Evolutionary conservation across 2,113 vertebrate species (phyloP), one percentile per base, ranked within the genome.

Genomic region (Crypturellus undulatus): DNA sequence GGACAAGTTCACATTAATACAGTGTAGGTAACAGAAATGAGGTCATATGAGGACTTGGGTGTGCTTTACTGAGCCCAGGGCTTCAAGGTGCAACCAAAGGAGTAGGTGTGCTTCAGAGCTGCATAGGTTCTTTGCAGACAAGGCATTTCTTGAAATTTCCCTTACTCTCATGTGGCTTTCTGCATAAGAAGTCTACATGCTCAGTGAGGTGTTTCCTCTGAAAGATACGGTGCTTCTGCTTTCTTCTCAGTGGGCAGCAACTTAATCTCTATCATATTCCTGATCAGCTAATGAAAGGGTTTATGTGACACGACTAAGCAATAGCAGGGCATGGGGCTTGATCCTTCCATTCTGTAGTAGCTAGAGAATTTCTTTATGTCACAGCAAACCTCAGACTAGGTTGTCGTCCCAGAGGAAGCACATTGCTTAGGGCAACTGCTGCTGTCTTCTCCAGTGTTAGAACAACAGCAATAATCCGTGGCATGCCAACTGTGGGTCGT

Each of bases 381-480:
- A 65, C 28, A 79, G 21, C 16, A 51, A 59, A 42, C 5, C 26
- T 10, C 45, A 64, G 34, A 28, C 1, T 1, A 0, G 28, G 25
- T 25, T 59, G 10, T 28, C 34, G 15, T 69, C 22, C 21, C 26
- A 42, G 7, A n/a, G 9, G 20, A 88, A 65, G 12, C 10, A 34
- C 0, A 0, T 3, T 60, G 73, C 36, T 28, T 18, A 28, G 6
- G 12, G 26, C 45, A 22, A 42, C 30, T 4, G 17, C 25, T 70
- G n/a, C 16, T 52, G 32, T 47, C 28, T 36, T 36, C 73, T 49
- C 19, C 22, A 47, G 10, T 14, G 12, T 51, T 38, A 47, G 36
- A 76, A 45, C 38, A 47, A 36, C 34, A 34, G 28, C 42, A 49
- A 10, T 49, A 13, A 47, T 62, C 32, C 19, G 6, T 47, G 32